Evolutionary conservation across 2,113 vertebrate species (phyloP).

Genomic region (Colaptes auratus): DNA sequence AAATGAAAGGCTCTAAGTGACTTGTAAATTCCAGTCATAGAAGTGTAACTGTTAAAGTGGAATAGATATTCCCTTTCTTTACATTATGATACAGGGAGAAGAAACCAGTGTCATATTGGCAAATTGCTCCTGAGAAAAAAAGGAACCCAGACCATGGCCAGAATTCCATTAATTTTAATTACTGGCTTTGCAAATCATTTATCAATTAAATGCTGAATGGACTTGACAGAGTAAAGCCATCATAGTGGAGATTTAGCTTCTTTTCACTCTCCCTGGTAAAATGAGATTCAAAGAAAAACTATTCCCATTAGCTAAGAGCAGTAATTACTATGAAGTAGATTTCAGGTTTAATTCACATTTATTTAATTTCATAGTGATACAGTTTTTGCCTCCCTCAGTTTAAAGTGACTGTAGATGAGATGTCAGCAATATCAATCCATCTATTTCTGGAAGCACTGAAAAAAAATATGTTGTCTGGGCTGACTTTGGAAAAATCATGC

Average conservation of each 20-base stretch:
- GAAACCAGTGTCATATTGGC: background rate
- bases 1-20: background rate
- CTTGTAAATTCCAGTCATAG: background rate
- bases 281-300: slow-evolving; percentile 1
- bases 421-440: background rate
- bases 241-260: slow-evolving; percentile 29
- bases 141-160: background rate
- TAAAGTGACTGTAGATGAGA: background rate
- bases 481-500: background rate
- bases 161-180: slow-evolving; percentile 29
- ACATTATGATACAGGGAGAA: background rate
- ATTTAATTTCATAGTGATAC: background rate
- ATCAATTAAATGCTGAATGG: slow-evolving; percentile 28
- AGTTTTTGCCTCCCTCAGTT: background rate
- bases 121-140: background rate
- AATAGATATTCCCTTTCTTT: background rate
- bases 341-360: slow-evolving; percentile 27
- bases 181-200: slow-evolving; percentile 24
- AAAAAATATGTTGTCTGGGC: background rate
- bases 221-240: slow-evolving; percentile 24
- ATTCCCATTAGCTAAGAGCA: background rate
- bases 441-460: background rate
- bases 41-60: background rate
- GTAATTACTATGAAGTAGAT: background rate
- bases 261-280: slow-evolving; percentile 18